Evolutionary conservation across 2,113 vertebrate genomes (phyloP), one percentile per base, ranked within the genome.

Genomic region (Pseudopodoces humilis): DNA sequence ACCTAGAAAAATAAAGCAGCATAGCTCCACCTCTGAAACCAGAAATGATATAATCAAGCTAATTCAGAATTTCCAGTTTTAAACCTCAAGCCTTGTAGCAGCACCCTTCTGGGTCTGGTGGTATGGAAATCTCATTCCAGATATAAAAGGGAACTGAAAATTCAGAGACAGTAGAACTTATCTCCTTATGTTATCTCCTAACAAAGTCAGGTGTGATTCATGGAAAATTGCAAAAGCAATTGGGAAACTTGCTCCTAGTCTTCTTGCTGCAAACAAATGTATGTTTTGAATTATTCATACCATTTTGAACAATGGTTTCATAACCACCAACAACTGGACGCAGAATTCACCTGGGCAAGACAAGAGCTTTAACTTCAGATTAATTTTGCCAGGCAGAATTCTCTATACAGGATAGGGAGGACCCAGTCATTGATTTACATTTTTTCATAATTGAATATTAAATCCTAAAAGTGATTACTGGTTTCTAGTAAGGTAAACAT

Each of bases 241-340:
- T 77, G 63, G 77, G 55, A 67, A 92, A 53, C 20, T 94, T 95
- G 47, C 31, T 27, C 90, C 90, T 78, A 67, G 17, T 50, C 24
- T 91, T 19, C 80, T 79, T 87, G 46, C 70, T 86, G 59, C 52
- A 94, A 93, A 81, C 20, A 96, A 75, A 94, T 64, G 59, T 14
- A 43, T 39, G 9, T 15, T 86, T 92, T 92, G 80, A 85, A 95
- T 97, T 94, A 96, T 95, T 93, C 67, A 94, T 90, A 21, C 56
- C 2, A 81, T 80, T 87, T 62, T 88, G 68, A 92, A 46, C 50
- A 90, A 74, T 43, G 35, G 16, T 94, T 96, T 95, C 46, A 37
- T 64, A 96, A 92, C 41, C 24, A 37, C 69, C 82, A 74, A 14
- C 53, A 44, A 88, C 90, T 62, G 96, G 94, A 88, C 20, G 23